Evolutionary conservation across 2,113 vertebrate species (phyloP).

Genomic region (Malaclemys terrapin): DNA sequence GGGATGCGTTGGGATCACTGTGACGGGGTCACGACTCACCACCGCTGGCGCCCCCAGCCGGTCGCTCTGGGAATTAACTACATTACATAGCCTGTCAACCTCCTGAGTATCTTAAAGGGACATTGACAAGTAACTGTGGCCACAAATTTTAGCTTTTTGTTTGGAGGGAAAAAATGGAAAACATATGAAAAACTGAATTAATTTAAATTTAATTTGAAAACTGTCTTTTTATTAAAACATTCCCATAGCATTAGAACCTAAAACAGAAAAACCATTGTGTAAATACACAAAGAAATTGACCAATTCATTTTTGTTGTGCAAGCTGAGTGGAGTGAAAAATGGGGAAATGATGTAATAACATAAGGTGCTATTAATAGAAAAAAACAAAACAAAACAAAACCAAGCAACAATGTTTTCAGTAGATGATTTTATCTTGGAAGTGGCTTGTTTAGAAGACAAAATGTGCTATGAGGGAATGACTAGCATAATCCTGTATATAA

Average conservation of each 20-base stretch:
- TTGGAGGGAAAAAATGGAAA: slow-evolving; percentile 12
- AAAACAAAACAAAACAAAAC: not conserved
- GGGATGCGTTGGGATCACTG: too few relatives aligned
- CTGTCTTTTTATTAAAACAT: not conserved
- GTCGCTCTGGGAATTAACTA: too few relatives aligned
- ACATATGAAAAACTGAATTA: not conserved
- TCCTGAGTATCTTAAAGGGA: not conserved
- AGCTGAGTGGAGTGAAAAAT: not conserved
- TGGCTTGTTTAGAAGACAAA: not conserved
- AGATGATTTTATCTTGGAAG: not conserved
- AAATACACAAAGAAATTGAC: not conserved
- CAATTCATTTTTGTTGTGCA: not conserved
- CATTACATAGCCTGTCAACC: not conserved
- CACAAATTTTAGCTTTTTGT: not conserved
- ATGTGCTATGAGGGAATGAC: not conserved
- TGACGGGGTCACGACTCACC: too few relatives aligned
- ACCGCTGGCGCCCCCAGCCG: too few relatives aligned
- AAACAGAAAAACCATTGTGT: not conserved
- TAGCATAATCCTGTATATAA: not conserved
- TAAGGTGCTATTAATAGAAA: not conserved
- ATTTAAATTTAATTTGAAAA: not conserved
- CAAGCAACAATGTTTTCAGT: not conserved
- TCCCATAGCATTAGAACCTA: not conserved
- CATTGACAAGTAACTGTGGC: not conserved
- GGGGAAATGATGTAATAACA: not conserved